These are phyloP conservation scores for Leptodactylus fallax DNA, from an alignment of 2,797 vertebrate genomes.

Conservation along the genomic window DNA sequence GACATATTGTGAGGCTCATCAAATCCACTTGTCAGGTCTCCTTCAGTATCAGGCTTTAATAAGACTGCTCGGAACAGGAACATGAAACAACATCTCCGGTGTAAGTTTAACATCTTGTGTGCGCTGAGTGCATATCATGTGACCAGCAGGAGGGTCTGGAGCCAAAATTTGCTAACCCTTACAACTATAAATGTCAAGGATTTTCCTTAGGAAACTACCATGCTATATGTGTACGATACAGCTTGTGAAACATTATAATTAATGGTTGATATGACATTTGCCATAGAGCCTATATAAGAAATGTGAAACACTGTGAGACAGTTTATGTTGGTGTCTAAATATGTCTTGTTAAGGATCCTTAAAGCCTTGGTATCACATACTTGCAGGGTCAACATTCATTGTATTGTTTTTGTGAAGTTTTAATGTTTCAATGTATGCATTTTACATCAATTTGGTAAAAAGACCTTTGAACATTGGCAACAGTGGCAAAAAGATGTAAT, in stretches of 20 bases:
- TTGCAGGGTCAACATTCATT: neutral
- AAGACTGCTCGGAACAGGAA: slow-evolving; percentile 44
- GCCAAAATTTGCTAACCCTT: slow-evolving; percentile 59
- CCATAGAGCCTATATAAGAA: neutral
- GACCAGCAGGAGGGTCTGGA: slow-evolving; percentile 44
- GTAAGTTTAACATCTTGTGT: slow-evolving; percentile 58
- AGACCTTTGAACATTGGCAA: neutral
- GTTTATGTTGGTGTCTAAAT: neutral
- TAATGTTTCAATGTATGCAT: too few relatives aligned
- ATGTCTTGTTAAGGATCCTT: neutral
- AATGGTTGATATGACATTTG: neutral
- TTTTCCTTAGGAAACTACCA: neutral
- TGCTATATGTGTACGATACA: neutral
- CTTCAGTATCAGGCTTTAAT: slow-evolving; percentile 63
- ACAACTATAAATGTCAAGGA: slow-evolving; percentile 61
- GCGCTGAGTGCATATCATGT: slow-evolving; percentile 58
- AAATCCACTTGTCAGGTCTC: slow-evolving; percentile 58
- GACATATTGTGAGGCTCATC: slow-evolving; percentile 19
- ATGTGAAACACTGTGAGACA: neutral
- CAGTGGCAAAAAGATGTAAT: neutral
- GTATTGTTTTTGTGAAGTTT: neutral
- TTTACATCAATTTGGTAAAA: neutral
- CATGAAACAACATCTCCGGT: slow-evolving; percentile 41
- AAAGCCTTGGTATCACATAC: neutral
- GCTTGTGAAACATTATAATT: neutral